Evolutionary conservation across 2,888 invertebrate species (phyloP).

Genomic region (Apamea crenata): DNA sequence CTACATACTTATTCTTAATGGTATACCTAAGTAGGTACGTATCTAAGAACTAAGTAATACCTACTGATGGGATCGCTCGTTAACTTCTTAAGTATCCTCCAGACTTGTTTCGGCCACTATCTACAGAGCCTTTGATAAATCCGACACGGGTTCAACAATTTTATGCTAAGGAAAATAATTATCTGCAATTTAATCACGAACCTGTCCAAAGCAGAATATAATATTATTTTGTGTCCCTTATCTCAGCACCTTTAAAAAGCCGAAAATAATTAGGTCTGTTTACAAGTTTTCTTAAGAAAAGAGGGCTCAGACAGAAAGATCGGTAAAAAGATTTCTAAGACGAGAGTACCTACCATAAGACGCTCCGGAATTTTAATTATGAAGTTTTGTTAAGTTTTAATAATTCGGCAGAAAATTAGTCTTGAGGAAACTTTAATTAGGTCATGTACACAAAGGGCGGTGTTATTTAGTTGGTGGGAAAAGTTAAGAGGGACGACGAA

Average conservation of each 20-base stretch:
- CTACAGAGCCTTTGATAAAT: conserved; percentile 45
- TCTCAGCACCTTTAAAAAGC: conserved; percentile 47
- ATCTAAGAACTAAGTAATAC: not conserved
- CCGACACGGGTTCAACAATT: conserved; percentile 35
- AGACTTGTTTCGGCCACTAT: conserved; percentile 17
- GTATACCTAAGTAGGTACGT: not conserved
- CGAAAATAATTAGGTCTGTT: conserved; percentile 65
- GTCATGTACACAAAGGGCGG: conserved; percentile 77
- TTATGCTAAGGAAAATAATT: conserved; percentile 53
- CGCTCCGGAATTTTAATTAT: conserved; percentile 78
- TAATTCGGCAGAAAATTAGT: conserved; percentile 83
- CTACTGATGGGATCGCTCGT: not conserved
- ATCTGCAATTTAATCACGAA: conserved; percentile 53
- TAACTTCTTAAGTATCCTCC: not conserved
- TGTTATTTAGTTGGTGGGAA: conserved; percentile 68
- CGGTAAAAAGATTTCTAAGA: conserved; percentile 70
- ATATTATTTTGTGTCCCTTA: conserved; percentile 54
- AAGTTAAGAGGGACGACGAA: conserved; percentile 44
- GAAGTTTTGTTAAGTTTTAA: conserved; percentile 79
- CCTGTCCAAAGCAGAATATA: conserved; percentile 54
- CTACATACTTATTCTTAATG: not conserved
- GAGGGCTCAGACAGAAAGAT: conserved; percentile 62
- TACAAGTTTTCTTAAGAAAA: conserved; percentile 61
- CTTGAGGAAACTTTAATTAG: conserved; percentile 82
- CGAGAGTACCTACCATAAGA: conserved; percentile 65